Evolutionary conservation across 2,113 vertebrate species (phyloP).

Genomic region (Caranx ignobilis): DNA sequence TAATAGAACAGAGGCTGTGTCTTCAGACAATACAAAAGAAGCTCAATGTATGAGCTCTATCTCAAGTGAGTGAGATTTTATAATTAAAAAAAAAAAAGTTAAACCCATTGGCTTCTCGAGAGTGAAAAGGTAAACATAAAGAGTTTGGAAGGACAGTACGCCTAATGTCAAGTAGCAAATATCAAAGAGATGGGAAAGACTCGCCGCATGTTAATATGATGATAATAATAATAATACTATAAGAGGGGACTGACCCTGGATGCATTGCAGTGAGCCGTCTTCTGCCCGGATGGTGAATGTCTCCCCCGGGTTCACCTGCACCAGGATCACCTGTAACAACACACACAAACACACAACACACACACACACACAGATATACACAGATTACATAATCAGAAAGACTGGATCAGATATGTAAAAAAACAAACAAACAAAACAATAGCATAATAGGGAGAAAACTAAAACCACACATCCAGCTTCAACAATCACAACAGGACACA

Average conservation of each 20-base stretch:
- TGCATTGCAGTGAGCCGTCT: constrained; percentile 96
- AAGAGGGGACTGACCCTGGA: constrained; percentile 90
- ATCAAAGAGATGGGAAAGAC: constrained; percentile 15
- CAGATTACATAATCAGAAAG: neutral
- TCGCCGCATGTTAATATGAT: constrained; percentile 10
- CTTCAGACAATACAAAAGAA: neutral
- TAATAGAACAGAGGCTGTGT: neutral
- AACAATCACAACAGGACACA: constrained; percentile 16
- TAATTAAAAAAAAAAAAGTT: neutral
- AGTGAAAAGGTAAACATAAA: neutral
- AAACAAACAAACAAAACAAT: too few species aligned
- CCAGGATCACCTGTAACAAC: constrained; percentile 92
- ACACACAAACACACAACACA: constrained; percentile 20
- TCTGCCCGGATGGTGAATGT: constrained; percentile 97
- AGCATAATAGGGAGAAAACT: neutral
- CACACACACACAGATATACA: constrained; percentile 20
- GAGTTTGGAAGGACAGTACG: neutral
- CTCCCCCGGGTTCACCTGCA: constrained; percentile 98
- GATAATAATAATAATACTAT: constrained; percentile 14
- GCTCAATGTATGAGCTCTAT: neutral
- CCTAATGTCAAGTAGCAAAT: constrained; percentile 1
- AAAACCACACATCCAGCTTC: constrained; percentile 1
- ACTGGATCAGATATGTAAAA: neutral
- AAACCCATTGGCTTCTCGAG: neutral
- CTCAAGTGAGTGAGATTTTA: neutral